phyloP scores from a whole-genome alignment of 2,797 vertebrate species.

The Synanceia verrucosa region DNA sequence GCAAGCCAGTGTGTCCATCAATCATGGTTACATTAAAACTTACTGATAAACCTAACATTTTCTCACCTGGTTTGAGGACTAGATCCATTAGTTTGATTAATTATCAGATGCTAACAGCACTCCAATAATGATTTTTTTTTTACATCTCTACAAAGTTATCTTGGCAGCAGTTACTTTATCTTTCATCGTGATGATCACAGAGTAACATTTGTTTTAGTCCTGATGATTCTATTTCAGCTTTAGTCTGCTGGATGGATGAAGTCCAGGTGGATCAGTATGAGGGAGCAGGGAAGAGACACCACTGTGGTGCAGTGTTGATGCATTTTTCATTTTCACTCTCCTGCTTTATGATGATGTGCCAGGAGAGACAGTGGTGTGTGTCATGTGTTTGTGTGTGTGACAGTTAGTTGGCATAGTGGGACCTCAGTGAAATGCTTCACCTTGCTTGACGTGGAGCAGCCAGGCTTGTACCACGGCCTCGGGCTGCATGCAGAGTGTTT shows the following conservation, averaged over 20 bases:
- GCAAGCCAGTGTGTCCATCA: background rate
- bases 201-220: background rate
- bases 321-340: slow-evolving; percentile 11
- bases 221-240: background rate
- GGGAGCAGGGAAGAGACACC: background rate
- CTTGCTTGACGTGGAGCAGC: slow-evolving; percentile 37
- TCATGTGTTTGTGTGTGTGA: slow-evolving; percentile 30
- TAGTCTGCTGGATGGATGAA: background rate
- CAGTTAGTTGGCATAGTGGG: slow-evolving; percentile 56
- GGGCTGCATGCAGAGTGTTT: slow-evolving; percentile 37
- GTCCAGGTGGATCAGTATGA: slow-evolving; percentile 13
- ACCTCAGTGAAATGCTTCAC: slow-evolving; percentile 34
- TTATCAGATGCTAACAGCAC: background rate
- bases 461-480: slow-evolving; percentile 9
- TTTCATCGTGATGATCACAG: background rate
- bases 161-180: background rate
- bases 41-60: too few species aligned
- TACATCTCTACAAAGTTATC: background rate
- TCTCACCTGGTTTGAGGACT: too few species aligned
- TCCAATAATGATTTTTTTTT: too few species aligned
- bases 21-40: background rate
- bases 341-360: slow-evolving; percentile 9
- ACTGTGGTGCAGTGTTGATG: slow-evolving; percentile 28
- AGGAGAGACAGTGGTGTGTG: slow-evolving; percentile 16
- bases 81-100: background rate